phyloP scores from a whole-genome alignment of 2,888 invertebrate genomes.

The Epinotia bilunana region DNA sequence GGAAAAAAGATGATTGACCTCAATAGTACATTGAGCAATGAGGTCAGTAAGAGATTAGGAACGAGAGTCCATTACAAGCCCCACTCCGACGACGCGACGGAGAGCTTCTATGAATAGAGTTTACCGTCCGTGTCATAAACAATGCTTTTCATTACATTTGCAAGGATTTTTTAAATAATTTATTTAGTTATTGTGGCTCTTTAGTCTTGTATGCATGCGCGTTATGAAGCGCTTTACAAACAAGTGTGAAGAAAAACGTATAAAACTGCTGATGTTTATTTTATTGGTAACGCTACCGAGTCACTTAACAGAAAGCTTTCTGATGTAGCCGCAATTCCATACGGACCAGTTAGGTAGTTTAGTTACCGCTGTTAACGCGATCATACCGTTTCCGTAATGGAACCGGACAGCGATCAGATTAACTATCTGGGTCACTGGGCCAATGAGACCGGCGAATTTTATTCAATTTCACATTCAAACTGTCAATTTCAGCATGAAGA shows the following conservation, averaged over 20 bases:
- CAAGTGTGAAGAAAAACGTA: not conserved
- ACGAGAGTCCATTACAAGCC: too few relatives aligned
- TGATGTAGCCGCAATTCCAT: conserved; percentile 33
- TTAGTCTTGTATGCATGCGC: too few relatives aligned
- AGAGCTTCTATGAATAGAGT: too few relatives aligned
- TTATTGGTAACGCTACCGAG: not conserved
- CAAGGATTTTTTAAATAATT: too few relatives aligned
- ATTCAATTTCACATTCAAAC: conserved; percentile 41
- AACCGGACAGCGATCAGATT: conserved; percentile 55
- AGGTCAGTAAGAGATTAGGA: too few relatives aligned
- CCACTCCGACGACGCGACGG: too few relatives aligned
- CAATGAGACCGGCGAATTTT: conserved; percentile 50
- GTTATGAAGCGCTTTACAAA: too few relatives aligned
- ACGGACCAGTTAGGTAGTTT: conserved; percentile 40
- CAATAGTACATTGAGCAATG: too few relatives aligned
- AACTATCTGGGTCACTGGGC: conserved; percentile 62
- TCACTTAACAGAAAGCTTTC: conserved; percentile 35
- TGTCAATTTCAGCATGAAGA: conserved; percentile 15
- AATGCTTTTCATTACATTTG: too few relatives aligned
- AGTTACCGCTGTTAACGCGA: conserved; percentile 52
- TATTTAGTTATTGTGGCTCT: too few relatives aligned
- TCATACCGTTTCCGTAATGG: conserved; percentile 55
- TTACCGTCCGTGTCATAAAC: too few relatives aligned
- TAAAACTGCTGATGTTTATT: not conserved
- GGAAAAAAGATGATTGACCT: too few relatives aligned